Conservation (phyloP, 2,888 invertebrate species). For the Tenthredo notha region DNA sequence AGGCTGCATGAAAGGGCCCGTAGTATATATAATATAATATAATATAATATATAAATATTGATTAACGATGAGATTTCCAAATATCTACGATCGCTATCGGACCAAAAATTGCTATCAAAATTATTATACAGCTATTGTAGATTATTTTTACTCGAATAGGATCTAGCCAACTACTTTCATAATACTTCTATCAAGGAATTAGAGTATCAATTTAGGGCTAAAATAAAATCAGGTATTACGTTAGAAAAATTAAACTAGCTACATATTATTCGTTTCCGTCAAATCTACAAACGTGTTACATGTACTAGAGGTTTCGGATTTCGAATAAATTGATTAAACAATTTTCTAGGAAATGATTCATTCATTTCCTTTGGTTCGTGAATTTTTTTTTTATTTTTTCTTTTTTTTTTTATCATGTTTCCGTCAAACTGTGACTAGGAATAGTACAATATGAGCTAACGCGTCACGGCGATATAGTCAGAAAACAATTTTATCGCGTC, state of each 20-base stretch:
- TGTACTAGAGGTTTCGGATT: neutral
- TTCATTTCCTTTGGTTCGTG: neutral
- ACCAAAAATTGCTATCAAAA: neutral
- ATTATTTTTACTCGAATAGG: neutral
- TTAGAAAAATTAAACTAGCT: neutral
- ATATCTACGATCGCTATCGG: neutral
- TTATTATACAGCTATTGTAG: neutral
- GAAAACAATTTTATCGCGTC: constrained; percentile 18
- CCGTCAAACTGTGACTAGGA: too few relatives aligned
- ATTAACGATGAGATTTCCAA: neutral
- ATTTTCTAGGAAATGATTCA: neutral
- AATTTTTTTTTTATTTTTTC: neutral
- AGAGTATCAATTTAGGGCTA: neutral
- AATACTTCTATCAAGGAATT: neutral
- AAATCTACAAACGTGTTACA: too few relatives aligned
- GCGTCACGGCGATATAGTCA: neutral
- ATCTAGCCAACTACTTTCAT: constrained; percentile 27
- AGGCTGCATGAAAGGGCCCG: constrained; percentile 79
- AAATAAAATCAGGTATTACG: neutral
- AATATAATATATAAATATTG: neutral
- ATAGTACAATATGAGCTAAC: neutral
- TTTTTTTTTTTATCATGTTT: too few relatives aligned
- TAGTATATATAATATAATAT: too few relatives aligned
- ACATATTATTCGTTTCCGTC: neutral
- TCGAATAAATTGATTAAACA: neutral